These are phyloP conservation scores for Dromius quadrimaculatus DNA, from an alignment of 2,888 invertebrate genomes.

Conservation along the genomic window DNA sequence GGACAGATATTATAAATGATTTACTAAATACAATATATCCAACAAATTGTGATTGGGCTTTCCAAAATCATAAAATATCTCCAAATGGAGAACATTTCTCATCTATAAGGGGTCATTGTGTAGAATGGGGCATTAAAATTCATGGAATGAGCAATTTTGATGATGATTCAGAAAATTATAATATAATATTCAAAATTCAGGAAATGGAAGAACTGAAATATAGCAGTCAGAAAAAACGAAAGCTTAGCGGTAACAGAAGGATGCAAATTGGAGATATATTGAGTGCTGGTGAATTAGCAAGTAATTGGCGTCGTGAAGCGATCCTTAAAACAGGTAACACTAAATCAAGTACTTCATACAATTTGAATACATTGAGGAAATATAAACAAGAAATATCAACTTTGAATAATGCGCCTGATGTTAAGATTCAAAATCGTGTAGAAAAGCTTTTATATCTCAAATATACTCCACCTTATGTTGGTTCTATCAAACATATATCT, in stretches of 20 bases:
- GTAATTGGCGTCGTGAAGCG: conserved; percentile 1
- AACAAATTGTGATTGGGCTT: conserved; percentile 7
- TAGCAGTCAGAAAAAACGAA: not conserved
- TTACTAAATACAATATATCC: not conserved
- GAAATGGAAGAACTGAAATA: not conserved
- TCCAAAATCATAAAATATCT: not conserved
- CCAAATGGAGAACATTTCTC: conserved; percentile 3
- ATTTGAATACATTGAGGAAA: not conserved
- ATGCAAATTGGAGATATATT: conserved; percentile 7
- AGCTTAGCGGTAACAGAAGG: not conserved
- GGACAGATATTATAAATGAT: conserved; percentile 1
- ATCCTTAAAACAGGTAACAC: not conserved
- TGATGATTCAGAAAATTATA: not conserved
- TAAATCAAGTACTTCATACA: conserved; percentile 5
- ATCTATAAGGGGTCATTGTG: not conserved
- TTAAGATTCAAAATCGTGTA: conserved; percentile 5
- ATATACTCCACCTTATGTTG: conserved; percentile 5
- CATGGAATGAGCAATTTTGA: not conserved
- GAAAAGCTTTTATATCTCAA: too few species aligned
- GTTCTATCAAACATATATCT: not conserved
- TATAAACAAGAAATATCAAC: not conserved
- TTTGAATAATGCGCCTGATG: not conserved
- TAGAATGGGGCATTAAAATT: not conserved
- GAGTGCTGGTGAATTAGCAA: not conserved
- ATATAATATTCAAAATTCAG: not conserved